phyloP scores from a whole-genome alignment of 2,888 invertebrate genomes.

The Dinocampus coccinellae region DNA sequence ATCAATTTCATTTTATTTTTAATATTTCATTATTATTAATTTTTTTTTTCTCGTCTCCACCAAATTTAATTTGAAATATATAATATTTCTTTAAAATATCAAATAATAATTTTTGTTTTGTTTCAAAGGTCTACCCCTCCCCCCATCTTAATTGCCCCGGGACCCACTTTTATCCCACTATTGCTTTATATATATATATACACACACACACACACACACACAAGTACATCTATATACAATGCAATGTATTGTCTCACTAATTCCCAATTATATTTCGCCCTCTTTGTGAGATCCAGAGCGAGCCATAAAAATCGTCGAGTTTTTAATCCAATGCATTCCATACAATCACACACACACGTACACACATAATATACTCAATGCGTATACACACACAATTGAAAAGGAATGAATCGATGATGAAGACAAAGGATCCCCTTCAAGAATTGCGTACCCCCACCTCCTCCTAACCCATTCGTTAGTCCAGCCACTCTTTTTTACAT shows the following conservation, averaged over 20 bases:
- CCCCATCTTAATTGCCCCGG: too few relatives aligned
- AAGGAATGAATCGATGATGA: slow-evolving; percentile 49
- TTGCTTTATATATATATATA: neutral
- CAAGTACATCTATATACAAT: slow-evolving; percentile 24
- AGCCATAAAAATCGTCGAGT: slow-evolving; percentile 26
- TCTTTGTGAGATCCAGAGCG: slow-evolving; percentile 24
- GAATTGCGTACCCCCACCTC: slow-evolving; percentile 36
- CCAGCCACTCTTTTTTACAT: neutral
- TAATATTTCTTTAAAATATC: too few relatives aligned
- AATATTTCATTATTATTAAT: too few relatives aligned
- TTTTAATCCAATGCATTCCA: slow-evolving; percentile 21
- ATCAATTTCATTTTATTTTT: too few relatives aligned
- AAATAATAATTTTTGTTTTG: too few relatives aligned
- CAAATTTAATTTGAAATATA: too few relatives aligned
- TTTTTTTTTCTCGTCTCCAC: too few relatives aligned
- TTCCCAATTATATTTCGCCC: slow-evolving; percentile 41
- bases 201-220: neutral
- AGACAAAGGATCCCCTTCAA: slow-evolving; percentile 47
- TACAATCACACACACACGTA: slow-evolving; percentile 10
- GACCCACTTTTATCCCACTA: neutral
- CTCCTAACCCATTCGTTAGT: neutral
- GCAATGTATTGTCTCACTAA: slow-evolving; percentile 39
- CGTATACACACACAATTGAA: slow-evolving; percentile 26
- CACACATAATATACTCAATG: neutral
- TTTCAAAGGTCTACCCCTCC: too few relatives aligned